phyloP scores from a whole-genome alignment of 1,140 invertebrate species.

The Drosophila parvula region DNA sequence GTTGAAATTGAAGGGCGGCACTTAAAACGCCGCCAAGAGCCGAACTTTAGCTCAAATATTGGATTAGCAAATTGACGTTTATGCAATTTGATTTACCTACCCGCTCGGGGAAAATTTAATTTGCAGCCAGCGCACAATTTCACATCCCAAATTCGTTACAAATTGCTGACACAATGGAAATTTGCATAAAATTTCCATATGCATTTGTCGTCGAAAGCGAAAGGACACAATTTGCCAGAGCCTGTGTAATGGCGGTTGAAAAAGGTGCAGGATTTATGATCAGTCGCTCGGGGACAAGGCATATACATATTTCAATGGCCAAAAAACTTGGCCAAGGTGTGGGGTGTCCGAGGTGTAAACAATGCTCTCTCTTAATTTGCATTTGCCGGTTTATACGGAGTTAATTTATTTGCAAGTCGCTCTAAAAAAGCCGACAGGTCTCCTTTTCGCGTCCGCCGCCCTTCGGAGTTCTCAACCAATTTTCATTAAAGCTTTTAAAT shows the following conservation, averaged over 20 bases:
- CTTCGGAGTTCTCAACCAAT: constrained; percentile 61
- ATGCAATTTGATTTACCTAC: constrained; percentile 75
- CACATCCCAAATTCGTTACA: constrained; percentile 73
- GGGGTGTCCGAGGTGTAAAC: constrained; percentile 60
- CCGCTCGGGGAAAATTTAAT: constrained; percentile 70
- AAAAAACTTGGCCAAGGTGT: neutral
- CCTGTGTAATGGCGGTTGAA: neutral
- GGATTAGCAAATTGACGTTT: constrained; percentile 77
- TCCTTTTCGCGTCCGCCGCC: neutral
- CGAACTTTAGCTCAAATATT: constrained; percentile 40
- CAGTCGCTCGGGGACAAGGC: constrained; percentile 32
- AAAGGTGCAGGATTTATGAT: constrained; percentile 59
- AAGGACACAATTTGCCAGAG: constrained; percentile 56
- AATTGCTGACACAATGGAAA: constrained; percentile 74
- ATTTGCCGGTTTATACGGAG: constrained; percentile 37
- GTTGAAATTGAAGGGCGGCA: constrained; percentile 42
- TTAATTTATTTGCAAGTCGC: constrained; percentile 68
- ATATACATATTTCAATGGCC: constrained; percentile 54
- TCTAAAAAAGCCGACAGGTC: neutral
- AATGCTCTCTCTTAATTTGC: constrained; percentile 56
- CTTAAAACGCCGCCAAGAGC: constrained; percentile 20
- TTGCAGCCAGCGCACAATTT: constrained; percentile 64
- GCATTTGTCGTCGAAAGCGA: constrained; percentile 45
- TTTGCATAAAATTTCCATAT: constrained; percentile 81
- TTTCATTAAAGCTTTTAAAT: constrained; percentile 80